Conservation (phyloP, 2,888 invertebrate species). For the Molorchus minor region DNA sequence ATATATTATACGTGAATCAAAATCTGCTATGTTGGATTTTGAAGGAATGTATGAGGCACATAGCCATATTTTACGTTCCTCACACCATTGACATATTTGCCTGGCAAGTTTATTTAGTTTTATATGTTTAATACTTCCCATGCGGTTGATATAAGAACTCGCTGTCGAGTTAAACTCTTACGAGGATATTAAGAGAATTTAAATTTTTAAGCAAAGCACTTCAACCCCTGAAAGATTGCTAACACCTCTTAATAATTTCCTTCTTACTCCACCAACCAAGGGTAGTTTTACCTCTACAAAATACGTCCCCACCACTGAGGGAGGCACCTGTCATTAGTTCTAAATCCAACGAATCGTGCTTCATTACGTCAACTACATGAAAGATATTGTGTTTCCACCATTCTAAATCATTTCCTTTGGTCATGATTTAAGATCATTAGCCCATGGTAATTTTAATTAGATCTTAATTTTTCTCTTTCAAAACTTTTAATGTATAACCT, state of each 20-base stretch:
- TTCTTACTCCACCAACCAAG: constrained; percentile 32
- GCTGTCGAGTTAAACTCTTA: constrained; percentile 29
- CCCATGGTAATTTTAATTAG: no score
- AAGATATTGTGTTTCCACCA: no score
- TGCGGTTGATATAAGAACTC: constrained; percentile 39
- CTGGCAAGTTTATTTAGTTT: constrained; percentile 36
- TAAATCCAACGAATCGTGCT: constrained; percentile 26
- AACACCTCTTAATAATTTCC: constrained; percentile 21
- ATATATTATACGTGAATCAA: constrained; percentile 32
- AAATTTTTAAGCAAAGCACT: constrained; percentile 35
- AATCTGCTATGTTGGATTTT: constrained; percentile 37
- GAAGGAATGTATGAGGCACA: constrained; percentile 39
- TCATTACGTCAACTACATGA: no score
- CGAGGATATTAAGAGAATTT: constrained; percentile 30
- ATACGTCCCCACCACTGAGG: not conserved
- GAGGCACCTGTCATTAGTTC: no score
- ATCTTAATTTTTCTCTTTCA: constrained; percentile 31
- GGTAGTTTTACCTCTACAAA: constrained; percentile 22
- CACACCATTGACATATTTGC: constrained; percentile 42
- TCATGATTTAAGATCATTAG: no score
- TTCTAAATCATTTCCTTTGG: no score
- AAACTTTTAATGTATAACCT: constrained; percentile 30
- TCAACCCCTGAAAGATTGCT: constrained; percentile 37
- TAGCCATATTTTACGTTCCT: constrained; percentile 37
- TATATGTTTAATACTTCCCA: constrained; percentile 35